Evolutionary conservation across 2,888 invertebrate species (phyloP), one percentile per base, ranked within the genome.

Genomic region (Cheilosia vernalis): DNA sequence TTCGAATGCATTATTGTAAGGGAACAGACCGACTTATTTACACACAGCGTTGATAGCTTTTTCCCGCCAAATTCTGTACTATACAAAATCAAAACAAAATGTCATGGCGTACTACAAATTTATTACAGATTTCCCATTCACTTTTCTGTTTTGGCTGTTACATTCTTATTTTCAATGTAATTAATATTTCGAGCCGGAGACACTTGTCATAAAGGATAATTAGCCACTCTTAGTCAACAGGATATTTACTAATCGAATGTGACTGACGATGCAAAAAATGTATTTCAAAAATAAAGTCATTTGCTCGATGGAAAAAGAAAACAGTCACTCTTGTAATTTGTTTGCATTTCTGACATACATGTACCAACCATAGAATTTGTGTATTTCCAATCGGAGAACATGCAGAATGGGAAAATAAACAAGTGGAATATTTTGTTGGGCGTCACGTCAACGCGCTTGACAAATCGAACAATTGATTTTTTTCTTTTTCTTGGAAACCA

Each of bases 401-500:
- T 66, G 64, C 53, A 73, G 53, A 64, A 42, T 53, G 60, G 24
- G 60, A 80, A 80, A 78, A 78, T 49, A 78, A 60, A 73, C 17
- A 73, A 51, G 24, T 40, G n/a, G 42, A 37, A 47, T 30, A 33
- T 40, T 64, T 51, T 81, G 33, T 9, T 69, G 55, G 63, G 61
- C 67, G 42, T 33, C 33, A 21, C 67, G 42, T 33, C 33, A 21
- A 47, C 64, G 40, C 51, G 30, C 2, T 10, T 77, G 7, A 44
- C 60, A 66, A 33, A 58, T 56, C 40, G 51, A 56, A 74, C 55
- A 74, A 64, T 56, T 63, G 44, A 73, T 61, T 7, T 42, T 17
- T 42, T 60, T 61, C 51, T 37, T 60, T 37, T 37, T 37, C 13
- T 37, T 30, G 17, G 24, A 4, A 44, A 15, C n/a, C 7, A 44